Evolutionary conservation across 2,113 vertebrate species (phyloP).

Genomic region (Trogon surrucura): DNA sequence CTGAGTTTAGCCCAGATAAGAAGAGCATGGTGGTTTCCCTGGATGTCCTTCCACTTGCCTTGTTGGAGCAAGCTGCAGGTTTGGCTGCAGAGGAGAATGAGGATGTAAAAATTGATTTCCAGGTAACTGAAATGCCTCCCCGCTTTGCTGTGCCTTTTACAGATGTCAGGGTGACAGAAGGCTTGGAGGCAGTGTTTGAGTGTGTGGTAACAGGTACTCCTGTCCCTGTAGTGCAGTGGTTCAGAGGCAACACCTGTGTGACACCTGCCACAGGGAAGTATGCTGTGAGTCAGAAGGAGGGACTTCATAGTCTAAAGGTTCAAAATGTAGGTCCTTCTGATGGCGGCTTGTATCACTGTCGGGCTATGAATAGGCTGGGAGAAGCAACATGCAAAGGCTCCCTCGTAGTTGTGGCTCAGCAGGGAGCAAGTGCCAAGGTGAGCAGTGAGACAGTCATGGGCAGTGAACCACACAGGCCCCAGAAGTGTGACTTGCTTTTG

Average conservation of each 20-base stretch:
- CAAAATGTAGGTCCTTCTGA: slow-evolving; percentile 79
- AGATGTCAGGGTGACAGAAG: slow-evolving; percentile 85
- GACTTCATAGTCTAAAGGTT: slow-evolving; percentile 88
- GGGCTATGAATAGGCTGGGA: slow-evolving; percentile 86
- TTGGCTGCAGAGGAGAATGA: slow-evolving; percentile 79
- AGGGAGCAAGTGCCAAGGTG: slow-evolving; percentile 63
- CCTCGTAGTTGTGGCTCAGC: slow-evolving; percentile 78
- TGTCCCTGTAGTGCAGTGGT: slow-evolving; percentile 89
- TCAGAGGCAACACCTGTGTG: slow-evolving; percentile 84
- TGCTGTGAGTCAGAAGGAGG: slow-evolving; percentile 83
- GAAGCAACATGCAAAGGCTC: slow-evolving; percentile 88
- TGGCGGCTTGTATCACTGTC: slow-evolving; percentile 86
- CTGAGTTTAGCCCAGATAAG: slow-evolving; percentile 91
- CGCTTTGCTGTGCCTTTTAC: slow-evolving; percentile 89
- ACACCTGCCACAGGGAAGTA: slow-evolving; percentile 82
- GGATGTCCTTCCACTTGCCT: slow-evolving; percentile 90
- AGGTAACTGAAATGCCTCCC: slow-evolving; percentile 95
- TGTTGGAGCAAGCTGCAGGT: slow-evolving; percentile 81
- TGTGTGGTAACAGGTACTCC: slow-evolving; percentile 93
- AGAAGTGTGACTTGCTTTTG: slow-evolving; percentile 82
- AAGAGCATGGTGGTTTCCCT: slow-evolving; percentile 97
- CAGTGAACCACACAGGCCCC: slow-evolving; percentile 70
- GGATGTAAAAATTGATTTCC: slow-evolving; percentile 92
- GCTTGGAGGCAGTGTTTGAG: slow-evolving; percentile 87
- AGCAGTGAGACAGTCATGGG: slow-evolving; percentile 66